Evolutionary conservation across 2,888 invertebrate genomes (phyloP), one percentile per base, ranked within the genome.

Genomic region (Netelia fuscicornis): DNA sequence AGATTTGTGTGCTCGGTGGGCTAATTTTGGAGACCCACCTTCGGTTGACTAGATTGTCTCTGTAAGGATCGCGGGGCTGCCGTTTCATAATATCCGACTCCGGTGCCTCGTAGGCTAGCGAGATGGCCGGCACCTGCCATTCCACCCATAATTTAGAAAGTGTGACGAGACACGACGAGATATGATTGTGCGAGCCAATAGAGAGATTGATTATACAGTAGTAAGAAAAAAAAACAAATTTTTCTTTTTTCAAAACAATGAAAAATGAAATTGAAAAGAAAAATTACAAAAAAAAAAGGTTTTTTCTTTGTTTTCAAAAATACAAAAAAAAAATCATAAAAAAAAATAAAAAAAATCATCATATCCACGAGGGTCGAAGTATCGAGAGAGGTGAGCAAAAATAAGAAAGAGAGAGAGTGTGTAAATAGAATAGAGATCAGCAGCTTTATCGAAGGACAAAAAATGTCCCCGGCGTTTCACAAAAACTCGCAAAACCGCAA

Each of bases 11-110:
- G 84, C 87, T 88, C 92, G 94, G 93, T 93, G 93, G 93, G 93
- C 91, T 81, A 78, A 93, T 91, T 91, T 91, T 88, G 90, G 89
- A 92, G 94, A 95, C 96, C 96, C 97, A 98, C 98, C 99, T 98
- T 97, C 98, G 98, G 96, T 99, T 99, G 95, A 99, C 98, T 96
- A 99, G 97, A 96, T 98, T 98, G 97, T 99, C 99, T 95, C 97
- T 97, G 96, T 98, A 97, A 94, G 98, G 98, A 96, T 98, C 97
- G 96, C 98, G 97, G 94, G 98, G 98, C 96, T 98, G 97, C 95
- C 98, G 97, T 97, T 98, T 98, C 98, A 98, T 98, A 96, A 98
- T 99, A 97, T 98, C 98, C 95, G 98, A 98, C 96, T 99, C 98
- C 95, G 98, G 98, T 95, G 98, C 98, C 96, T 99, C 98, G 96